These are phyloP conservation scores for Rhingia rostrata DNA, from an alignment of 2,888 invertebrate species.

Conservation along the genomic window DNA sequence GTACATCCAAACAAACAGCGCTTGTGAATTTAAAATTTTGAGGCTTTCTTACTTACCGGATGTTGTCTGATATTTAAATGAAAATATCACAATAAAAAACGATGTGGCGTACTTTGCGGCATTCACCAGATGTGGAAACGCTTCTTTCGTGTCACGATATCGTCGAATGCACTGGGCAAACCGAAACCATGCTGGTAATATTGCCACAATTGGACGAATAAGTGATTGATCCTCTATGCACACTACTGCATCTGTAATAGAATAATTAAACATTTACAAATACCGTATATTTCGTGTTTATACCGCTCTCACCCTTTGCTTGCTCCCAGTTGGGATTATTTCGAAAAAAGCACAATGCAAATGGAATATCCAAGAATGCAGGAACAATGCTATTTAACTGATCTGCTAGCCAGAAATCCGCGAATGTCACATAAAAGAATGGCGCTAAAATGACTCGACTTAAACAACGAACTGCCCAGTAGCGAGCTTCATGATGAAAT, in stretches of 20 bases:
- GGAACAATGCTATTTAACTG: slow-evolving; percentile 91
- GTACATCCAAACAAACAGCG: too few relatives aligned
- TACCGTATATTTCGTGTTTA: not conserved
- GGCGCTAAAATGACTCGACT: slow-evolving; percentile 89
- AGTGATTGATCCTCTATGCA: slow-evolving; percentile 84
- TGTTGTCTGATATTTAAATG: slow-evolving; percentile 83
- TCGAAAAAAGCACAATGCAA: slow-evolving; percentile 90
- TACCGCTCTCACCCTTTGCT: slow-evolving; percentile 79
- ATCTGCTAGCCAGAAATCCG: slow-evolving; percentile 94
- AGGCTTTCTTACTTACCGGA: slow-evolving; percentile 80
- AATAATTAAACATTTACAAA: not conserved
- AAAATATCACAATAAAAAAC: slow-evolving; percentile 92
- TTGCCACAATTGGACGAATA: slow-evolving; percentile 87
- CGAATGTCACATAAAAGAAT: slow-evolving; percentile 90
- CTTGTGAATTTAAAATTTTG: not conserved
- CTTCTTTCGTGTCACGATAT: slow-evolving; percentile 90
- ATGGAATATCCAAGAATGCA: slow-evolving; percentile 91
- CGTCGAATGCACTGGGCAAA: slow-evolving; percentile 93
- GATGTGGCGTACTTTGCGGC: slow-evolving; percentile 95
- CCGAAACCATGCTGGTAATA: slow-evolving; percentile 93
- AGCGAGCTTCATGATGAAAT: slow-evolving; percentile 89
- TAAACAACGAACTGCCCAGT: slow-evolving; percentile 86
- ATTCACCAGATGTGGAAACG: slow-evolving; percentile 92
- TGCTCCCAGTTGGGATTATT: slow-evolving; percentile 85
- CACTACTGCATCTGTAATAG: slow-evolving; percentile 82